Percentiles rank a stretch among this genome's conserved stretches.
Evolutionary conservation across 2,797 vertebrate genomes (phyloP).

Genomic region (Lagorchestes hirsutus): DNA sequence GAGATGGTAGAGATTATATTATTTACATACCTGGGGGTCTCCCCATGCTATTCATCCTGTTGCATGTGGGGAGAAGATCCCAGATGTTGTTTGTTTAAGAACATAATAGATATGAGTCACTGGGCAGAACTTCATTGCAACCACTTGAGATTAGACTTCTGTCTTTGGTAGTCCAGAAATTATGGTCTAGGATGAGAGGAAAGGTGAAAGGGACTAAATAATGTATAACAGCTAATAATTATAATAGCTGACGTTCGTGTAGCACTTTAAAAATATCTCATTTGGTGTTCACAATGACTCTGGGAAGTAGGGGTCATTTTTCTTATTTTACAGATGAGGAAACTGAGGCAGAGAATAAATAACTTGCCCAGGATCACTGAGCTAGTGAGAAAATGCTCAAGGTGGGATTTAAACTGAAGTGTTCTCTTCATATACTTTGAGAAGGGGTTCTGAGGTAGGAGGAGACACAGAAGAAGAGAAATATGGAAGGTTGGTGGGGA

Average conservation of each 20-base stretch:
- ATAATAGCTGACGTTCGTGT: background rate
- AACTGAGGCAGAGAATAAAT: background rate
- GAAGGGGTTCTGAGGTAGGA: constrained; percentile 93
- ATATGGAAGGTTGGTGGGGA: constrained; percentile 84
- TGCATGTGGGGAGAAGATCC: background rate
- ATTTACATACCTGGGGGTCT: constrained; percentile 35
- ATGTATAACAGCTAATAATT: background rate
- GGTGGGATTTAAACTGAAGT: background rate
- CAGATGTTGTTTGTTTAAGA: constrained; percentile 18
- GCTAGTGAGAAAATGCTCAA: background rate
- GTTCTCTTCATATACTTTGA: constrained; percentile 94
- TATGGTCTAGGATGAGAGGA: background rate
- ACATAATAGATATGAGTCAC: background rate
- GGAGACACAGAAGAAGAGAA: constrained; percentile 95
- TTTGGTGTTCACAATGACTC: too few species aligned
- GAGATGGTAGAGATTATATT: constrained; percentile 6
- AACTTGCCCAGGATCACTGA: background rate
- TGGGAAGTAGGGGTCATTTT: background rate
- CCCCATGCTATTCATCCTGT: background rate
- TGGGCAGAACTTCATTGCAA: constrained; percentile 37
- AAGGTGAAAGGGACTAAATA: background rate
- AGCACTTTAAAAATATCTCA: background rate
- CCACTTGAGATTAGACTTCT: background rate
- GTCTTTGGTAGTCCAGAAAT: background rate
- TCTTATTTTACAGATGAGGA: background rate